phyloP scores from a whole-genome alignment of 2,888 invertebrate genomes.

The Exephanes ischioxanthus region DNA sequence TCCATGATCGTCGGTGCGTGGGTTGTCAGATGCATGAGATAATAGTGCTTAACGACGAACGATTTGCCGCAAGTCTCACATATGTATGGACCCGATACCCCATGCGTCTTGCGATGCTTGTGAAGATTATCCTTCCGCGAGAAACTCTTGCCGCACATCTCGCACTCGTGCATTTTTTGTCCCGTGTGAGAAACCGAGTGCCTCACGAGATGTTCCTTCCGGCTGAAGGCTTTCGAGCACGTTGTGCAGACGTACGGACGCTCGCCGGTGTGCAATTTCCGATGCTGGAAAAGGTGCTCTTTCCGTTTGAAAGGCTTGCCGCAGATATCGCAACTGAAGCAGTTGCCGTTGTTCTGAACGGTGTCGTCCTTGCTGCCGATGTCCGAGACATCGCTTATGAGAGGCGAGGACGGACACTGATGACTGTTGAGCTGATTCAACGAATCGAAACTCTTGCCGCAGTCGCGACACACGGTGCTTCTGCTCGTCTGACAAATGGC shows the following conservation, averaged over 20 bases:
- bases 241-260: slow-evolving; percentile 89
- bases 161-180: slow-evolving; percentile 89
- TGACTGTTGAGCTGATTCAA: slow-evolving; percentile 80
- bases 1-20: slow-evolving; percentile 81
- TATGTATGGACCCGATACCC: slow-evolving; percentile 87
- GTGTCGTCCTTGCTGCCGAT: slow-evolving; percentile 70
- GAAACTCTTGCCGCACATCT: slow-evolving; percentile 87
- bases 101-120: slow-evolving; percentile 88
- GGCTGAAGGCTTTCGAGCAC: slow-evolving; percentile 89
- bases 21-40: slow-evolving; percentile 88
- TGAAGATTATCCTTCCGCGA: slow-evolving; percentile 87
- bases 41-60: slow-evolving; percentile 89
- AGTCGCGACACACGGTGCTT: slow-evolving; percentile 80
- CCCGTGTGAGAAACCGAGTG: slow-evolving; percentile 90
- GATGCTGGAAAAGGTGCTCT: slow-evolving; percentile 90
- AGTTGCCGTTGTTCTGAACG: slow-evolving; percentile 71
- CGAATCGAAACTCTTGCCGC: slow-evolving; percentile 81
- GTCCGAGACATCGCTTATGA: slow-evolving; percentile 77
- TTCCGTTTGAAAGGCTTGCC: slow-evolving; percentile 89
- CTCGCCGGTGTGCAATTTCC: slow-evolving; percentile 89
- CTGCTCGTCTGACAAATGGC: slow-evolving; percentile 77
- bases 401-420: slow-evolving; percentile 69
- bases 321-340: slow-evolving; percentile 87
- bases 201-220: slow-evolving; percentile 89
- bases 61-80: slow-evolving; percentile 89